Evolutionary conservation across 1,140 invertebrate species (phyloP).

Genomic region (Leguminivora glycinivorella): DNA sequence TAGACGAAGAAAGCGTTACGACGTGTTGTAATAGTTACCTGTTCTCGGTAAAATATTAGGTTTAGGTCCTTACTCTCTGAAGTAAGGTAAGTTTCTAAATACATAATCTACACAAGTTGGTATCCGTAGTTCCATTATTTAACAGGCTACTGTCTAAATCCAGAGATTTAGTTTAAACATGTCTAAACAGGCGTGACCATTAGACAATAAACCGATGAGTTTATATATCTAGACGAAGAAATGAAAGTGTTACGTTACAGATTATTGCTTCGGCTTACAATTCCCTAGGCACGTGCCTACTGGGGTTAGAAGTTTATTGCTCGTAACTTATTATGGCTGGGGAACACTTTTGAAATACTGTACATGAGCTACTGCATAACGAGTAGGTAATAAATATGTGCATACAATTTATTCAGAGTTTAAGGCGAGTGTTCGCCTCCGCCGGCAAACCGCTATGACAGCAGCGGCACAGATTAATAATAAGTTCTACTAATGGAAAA

Average conservation of each 20-base stretch:
- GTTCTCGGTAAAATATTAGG: too few relatives aligned
- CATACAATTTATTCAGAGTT: background rate
- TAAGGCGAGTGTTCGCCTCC: background rate
- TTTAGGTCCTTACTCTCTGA: too few relatives aligned
- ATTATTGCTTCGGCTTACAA: constrained; percentile 48
- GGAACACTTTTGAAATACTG: constrained; percentile 42
- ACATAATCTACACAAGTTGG: background rate
- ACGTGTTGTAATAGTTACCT: constrained; percentile 40
- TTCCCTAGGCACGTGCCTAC: constrained; percentile 50
- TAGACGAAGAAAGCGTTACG: constrained; percentile 42
- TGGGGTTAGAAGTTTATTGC: constrained; percentile 55
- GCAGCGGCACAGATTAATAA: too few relatives aligned
- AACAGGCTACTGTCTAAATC: background rate
- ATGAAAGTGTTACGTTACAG: constrained; percentile 43
- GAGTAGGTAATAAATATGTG: background rate
- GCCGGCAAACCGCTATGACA: too few relatives aligned
- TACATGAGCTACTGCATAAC: constrained; percentile 29
- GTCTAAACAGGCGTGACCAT: constrained; percentile 54
- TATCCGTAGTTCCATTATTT: background rate
- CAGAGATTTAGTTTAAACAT: constrained; percentile 45
- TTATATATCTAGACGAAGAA: constrained; percentile 49
- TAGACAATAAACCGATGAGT: constrained; percentile 49
- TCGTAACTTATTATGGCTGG: constrained; percentile 59
- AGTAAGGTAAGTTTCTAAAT: too few relatives aligned
- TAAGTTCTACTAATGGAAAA: too few relatives aligned